These are phyloP conservation scores for Oostethus manadensis DNA, from an alignment of 2,113 vertebrate genomes.

Conservation along the genomic window DNA sequence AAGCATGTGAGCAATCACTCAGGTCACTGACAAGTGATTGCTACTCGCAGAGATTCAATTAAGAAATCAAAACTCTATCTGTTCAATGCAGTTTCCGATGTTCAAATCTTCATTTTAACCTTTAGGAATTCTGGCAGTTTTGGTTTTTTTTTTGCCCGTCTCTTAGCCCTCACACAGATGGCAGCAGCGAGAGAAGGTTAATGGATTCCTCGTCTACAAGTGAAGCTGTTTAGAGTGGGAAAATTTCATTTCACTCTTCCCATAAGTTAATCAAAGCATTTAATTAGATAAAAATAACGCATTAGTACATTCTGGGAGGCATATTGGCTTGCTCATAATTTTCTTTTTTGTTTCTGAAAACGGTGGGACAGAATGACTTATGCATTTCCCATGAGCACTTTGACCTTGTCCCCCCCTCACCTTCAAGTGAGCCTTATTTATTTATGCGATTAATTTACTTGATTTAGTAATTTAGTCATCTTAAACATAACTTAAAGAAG, in stretches of 20 bases:
- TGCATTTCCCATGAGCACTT: too few species aligned
- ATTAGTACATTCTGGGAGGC: neutral
- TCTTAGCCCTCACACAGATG: too few species aligned
- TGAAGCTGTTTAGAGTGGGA: slow-evolving; percentile 32
- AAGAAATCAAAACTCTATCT: slow-evolving; percentile 14
- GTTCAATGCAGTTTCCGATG: slow-evolving; percentile 14
- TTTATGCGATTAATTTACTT: too few species aligned
- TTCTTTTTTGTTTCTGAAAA: too few species aligned
- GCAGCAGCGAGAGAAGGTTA: slow-evolving; percentile 6
- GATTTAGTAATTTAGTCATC: too few species aligned
- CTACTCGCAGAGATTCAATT: slow-evolving; percentile 20
- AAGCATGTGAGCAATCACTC: neutral
- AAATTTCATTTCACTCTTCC: slow-evolving; percentile 32
- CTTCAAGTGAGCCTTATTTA: too few species aligned
- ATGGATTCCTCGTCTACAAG: slow-evolving; percentile 13
- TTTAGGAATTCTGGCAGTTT: slow-evolving; percentile 16
- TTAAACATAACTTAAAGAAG: too few species aligned
- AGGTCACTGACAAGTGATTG: slow-evolving; percentile 17
- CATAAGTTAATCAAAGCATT: slow-evolving; percentile 23
- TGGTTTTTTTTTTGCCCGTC: too few species aligned
- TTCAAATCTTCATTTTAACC: slow-evolving; percentile 14
- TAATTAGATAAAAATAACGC: slow-evolving; percentile 5
- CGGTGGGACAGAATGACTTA: too few species aligned
- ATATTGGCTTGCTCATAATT: neutral
- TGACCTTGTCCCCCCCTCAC: too few species aligned